A percentile compares a stretch with the other conserved stretches of the same genome.
Conservation (phyloP, 1,140 invertebrate species). For the Eulimnadia texana region DNA sequence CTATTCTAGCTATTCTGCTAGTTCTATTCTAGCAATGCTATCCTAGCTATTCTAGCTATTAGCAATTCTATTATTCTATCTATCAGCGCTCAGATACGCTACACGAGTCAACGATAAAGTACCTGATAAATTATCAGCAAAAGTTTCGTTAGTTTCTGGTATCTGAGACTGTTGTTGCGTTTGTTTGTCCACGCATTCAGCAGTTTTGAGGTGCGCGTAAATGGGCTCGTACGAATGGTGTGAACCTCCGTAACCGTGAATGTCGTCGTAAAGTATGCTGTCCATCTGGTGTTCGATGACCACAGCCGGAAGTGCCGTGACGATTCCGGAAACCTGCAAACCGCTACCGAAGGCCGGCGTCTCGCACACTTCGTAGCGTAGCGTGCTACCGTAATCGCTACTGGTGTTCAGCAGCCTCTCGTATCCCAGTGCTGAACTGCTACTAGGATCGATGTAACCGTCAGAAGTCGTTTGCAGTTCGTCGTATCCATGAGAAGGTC, state of each 20-base stretch:
- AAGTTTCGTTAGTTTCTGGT: background rate
- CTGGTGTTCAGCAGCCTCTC: background rate
- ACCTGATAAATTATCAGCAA: background rate
- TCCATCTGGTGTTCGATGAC: slow-evolving; percentile 22
- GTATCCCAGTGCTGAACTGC: slow-evolving; percentile 10
- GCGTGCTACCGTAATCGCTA: slow-evolving; percentile 10
- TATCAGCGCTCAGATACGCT: no score
- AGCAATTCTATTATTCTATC: no score
- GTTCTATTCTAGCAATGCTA: no score
- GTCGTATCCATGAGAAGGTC: slow-evolving; percentile 21
- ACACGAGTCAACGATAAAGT: background rate
- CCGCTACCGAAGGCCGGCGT: background rate
- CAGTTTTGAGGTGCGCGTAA: slow-evolving; percentile 16
- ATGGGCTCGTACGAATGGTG: slow-evolving; percentile 24
- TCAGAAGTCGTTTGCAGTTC: slow-evolving; percentile 16
- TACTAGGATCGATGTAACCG: slow-evolving; percentile 14
- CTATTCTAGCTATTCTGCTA: no score
- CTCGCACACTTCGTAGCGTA: slow-evolving; percentile 19
- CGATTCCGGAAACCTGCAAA: background rate
- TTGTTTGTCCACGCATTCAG: background rate
- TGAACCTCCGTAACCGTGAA: slow-evolving; percentile 16
- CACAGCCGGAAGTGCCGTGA: slow-evolving; percentile 20
- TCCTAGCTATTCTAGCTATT: no score
- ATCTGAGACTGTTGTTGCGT: background rate
- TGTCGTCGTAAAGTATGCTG: slow-evolving; percentile 23